A percentile compares a stretch with the other conserved stretches of the same genome.
Conservation (phyloP, 2,888 invertebrate genomes). For the Perdita meconis region DNA sequence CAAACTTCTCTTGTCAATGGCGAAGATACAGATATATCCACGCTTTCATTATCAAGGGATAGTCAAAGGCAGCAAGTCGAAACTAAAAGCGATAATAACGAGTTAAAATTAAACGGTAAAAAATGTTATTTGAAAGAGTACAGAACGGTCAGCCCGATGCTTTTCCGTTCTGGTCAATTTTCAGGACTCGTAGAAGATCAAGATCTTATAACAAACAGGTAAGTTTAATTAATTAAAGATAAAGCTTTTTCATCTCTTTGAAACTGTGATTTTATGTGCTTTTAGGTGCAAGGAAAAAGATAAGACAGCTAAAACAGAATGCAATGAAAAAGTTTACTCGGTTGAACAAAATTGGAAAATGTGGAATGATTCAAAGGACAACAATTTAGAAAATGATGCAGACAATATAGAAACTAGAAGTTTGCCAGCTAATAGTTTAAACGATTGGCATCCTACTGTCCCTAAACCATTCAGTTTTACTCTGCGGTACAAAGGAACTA, state of each 20-base stretch:
- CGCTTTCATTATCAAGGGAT: constrained; percentile 36
- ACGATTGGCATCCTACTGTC: constrained; percentile 85
- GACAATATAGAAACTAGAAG: constrained; percentile 82
- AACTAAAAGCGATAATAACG: constrained; percentile 50
- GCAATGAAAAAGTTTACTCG: constrained; percentile 77
- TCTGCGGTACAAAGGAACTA: constrained; percentile 85
- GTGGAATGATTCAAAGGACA: constrained; percentile 78
- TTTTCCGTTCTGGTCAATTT: constrained; percentile 75
- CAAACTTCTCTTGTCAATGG: constrained; percentile 79
- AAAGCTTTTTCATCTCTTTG: background rate
- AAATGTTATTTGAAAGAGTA: constrained; percentile 79
- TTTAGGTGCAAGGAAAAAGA: constrained; percentile 73
- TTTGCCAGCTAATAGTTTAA: constrained; percentile 78
- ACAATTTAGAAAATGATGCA: constrained; percentile 75
- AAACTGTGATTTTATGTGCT: background rate
- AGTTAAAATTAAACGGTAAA: constrained; percentile 78
- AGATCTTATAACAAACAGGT: constrained; percentile 78
- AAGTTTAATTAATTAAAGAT: constrained; percentile 1
- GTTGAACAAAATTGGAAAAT: constrained; percentile 74
- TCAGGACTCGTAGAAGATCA: constrained; percentile 79
- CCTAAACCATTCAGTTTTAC: constrained; percentile 90
- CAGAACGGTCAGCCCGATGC: constrained; percentile 75
- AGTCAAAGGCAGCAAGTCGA: constrained; percentile 24
- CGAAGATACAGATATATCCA: constrained; percentile 37
- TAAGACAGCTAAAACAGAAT: constrained; percentile 75